Evolutionary conservation across 1,140 invertebrate species (phyloP), one percentile per base, ranked within the genome.

Genomic region (Euglossa dilemma): DNA sequence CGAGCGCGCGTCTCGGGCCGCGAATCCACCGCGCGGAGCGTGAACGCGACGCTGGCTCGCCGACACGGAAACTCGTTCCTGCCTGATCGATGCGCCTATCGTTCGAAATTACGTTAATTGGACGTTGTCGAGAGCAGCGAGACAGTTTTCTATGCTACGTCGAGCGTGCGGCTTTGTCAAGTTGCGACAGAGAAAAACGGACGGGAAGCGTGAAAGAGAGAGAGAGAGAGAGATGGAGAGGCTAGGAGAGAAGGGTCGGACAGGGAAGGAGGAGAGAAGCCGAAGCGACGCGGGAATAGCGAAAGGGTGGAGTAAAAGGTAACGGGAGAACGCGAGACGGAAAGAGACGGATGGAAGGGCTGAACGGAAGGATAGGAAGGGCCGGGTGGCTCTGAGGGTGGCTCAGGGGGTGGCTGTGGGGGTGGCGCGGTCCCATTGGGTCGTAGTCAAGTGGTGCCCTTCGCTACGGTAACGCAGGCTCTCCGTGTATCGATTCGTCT

Each of bases 401-500:
- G 73, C n/a, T n/a, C n/a, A n/a, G 20, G 56, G 25, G 71, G 28
- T 50, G 86, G 84, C 52, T 73, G 71, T 75, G 59, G 9, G n/a
- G 74, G 76, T 61, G 36, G 69, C 85, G 69, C 75, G 71, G 85
- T 86, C 77, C 83, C 84, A 86, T 85, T 86, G 86, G 88, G 79
- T 87, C 86, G 83, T 89, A 85, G 89, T 87, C 71, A 77, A 90
- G 83, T 85, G 88, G 66, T 76, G 86, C 83, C 86, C 87, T 83
- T 80, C 86, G 75, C 86, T 80, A 87, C 81, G 83, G 85, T 81
- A 88, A 84, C 80, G 87, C 77, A 78, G 69, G n/a, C 87, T 88
- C 86, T 89, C 76, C 89, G 83, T 84, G 90, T 91, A 91, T 85
- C 90, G 90, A 88, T 89, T 91, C 87, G 89, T 87, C 90, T 92